These are phyloP conservation scores for Amphiduros pacificus DNA, from an alignment of 2,888 invertebrate species.

Conservation along the genomic window DNA sequence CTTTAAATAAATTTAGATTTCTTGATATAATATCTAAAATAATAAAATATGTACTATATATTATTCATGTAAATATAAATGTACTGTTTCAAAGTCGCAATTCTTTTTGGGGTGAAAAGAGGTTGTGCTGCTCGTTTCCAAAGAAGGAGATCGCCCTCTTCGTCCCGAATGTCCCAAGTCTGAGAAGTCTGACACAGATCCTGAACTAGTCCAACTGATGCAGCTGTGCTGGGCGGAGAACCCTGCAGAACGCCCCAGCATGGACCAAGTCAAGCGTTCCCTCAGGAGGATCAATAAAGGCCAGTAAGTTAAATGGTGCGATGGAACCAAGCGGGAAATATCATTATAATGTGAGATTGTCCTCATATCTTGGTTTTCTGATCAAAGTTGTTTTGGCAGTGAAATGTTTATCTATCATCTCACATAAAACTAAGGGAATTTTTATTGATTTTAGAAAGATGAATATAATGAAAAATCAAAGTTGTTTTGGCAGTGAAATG, in stretches of 20 bases:
- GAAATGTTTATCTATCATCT: too few species aligned
- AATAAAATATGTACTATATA: neutral
- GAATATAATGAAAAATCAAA: constrained; percentile 55
- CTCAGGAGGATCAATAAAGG: constrained; percentile 37
- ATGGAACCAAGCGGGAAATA: too few species aligned
- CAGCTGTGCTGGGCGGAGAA: constrained; percentile 28
- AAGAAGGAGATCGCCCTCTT: constrained; percentile 36
- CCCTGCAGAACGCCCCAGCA: constrained; percentile 38
- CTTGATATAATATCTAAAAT: too few species aligned
- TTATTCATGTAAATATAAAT: neutral
- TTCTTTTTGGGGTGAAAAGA: constrained; percentile 36
- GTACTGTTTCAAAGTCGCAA: neutral
- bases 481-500: too few species aligned
- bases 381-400: too few species aligned
- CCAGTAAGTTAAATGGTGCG: too few species aligned
- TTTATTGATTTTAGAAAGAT: constrained; percentile 43
- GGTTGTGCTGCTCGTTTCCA: constrained; percentile 37
- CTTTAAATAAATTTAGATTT: too few species aligned
- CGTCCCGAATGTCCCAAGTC: constrained; percentile 33
- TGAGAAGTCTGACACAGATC: constrained; percentile 28
- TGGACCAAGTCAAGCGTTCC: constrained; percentile 36
- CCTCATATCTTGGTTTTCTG: too few species aligned
- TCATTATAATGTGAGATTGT: too few species aligned
- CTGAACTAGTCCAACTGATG: constrained; percentile 31
- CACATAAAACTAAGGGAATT: too few species aligned